Evolutionary conservation across 2,888 invertebrate genomes (phyloP), one percentile per base, ranked within the genome.

Genomic region (Choristoneura rosaceana): DNA sequence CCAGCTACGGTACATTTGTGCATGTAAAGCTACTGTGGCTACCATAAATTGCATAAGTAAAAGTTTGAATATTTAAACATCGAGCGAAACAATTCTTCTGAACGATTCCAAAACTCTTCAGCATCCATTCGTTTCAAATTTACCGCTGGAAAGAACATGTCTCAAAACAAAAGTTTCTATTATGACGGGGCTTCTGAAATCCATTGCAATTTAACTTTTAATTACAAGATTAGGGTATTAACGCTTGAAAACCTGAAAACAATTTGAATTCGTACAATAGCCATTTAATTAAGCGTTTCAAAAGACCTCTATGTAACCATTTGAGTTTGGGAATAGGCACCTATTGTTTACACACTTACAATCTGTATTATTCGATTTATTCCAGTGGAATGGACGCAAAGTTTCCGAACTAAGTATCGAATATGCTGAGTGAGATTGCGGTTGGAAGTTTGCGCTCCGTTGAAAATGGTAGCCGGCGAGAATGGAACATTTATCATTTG

Each of bases 351-450:
- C 55, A 14, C 45, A 55, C 15, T 47, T 70, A 38, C 55, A 15
- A 55, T 62, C 15, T 63, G 58, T 63, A 58, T 69, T 69, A 70
- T 70, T 70, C 34, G 47, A 70, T 55, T 70, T 7, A 59, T 65
- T 70, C 45, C 55, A 58, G 45, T 58, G 15, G 63, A 58, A 63
- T 64, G 17, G 58, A 38, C 55, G 45, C 25, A 47, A 70, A 70
- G 45, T 70, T 58, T 69, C 8, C 3, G 34, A 34, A 14, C 14
- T 55, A 55, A 63, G 33, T 34, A 17, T 9, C 14, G 45, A 9
- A 45, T 52, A 55, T 17, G 55, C 55, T 25, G 55, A 25, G 47
- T 47, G 55, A 25, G 55, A 52, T 52, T 17, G 50, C 15, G 25
- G 55, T 55, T 4, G 55, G 55, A 55, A 55, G 25, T 55, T 55